A percentile compares a stretch with the other conserved stretches of the same genome.
Conservation (phyloP, 30 jellyfish, hydroid and myxozoan genomes). For the Aurelia sp. region DNA sequence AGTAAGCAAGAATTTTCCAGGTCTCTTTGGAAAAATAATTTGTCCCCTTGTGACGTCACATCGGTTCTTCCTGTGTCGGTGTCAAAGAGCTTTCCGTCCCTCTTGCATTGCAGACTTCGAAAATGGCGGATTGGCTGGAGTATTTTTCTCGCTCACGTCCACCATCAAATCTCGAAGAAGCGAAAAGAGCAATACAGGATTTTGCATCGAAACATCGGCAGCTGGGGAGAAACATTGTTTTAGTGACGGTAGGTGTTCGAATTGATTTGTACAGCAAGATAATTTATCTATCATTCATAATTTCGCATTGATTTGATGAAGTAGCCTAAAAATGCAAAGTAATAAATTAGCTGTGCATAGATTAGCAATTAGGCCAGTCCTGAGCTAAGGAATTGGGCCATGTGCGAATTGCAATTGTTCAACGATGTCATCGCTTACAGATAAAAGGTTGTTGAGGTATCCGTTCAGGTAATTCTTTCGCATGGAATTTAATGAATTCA, state of each 20-base stretch:
- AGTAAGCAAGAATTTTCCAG: too few species aligned
- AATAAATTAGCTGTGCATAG: slow-evolving; percentile 73
- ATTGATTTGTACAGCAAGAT: slow-evolving; percentile 14
- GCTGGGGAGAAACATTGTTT: slow-evolving; percentile 94
- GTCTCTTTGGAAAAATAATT: too few species aligned
- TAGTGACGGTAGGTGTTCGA: slow-evolving; percentile 90
- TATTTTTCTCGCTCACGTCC: slow-evolving; percentile 93
- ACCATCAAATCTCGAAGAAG: slow-evolving; percentile 97
- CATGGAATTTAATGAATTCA: too few species aligned
- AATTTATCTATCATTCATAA: slow-evolving; percentile 53
- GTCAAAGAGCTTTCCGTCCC: too few species aligned
- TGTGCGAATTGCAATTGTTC: too few species aligned
- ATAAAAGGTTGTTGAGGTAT: too few species aligned
- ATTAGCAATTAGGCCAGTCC: slow-evolving; percentile 14
- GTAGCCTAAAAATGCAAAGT: not conserved
- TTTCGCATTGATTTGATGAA: slow-evolving; percentile 43
- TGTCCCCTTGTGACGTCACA: slow-evolving; percentile 6
- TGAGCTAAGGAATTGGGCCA: too few species aligned
- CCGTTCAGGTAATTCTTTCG: too few species aligned
- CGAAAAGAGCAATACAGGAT: slow-evolving; percentile 97
- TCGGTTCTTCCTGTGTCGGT: too few species aligned
- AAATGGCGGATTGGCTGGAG: slow-evolving; percentile 99
- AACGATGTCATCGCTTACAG: too few species aligned
- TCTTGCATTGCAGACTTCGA: not conserved
- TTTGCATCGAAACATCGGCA: slow-evolving; percentile 93